These are phyloP conservation scores for Urosaurus nigricauda DNA, from an alignment of 2,797 vertebrate species.

Conservation along the genomic window DNA sequence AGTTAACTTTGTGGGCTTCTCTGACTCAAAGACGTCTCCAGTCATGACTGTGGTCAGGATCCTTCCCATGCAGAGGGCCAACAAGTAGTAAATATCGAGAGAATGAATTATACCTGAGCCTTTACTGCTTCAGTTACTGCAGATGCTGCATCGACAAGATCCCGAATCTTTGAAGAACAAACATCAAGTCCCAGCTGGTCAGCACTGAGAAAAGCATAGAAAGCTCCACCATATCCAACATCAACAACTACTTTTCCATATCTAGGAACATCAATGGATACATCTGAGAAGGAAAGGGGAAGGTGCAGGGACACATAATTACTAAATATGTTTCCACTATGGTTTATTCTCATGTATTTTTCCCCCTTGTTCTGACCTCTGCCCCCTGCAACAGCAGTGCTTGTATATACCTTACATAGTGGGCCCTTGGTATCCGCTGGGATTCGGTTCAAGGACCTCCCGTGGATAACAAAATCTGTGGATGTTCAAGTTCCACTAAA, in stretches of 20 bases:
- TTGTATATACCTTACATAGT: background rate
- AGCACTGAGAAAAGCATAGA: constrained; percentile 90
- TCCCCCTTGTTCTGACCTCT: background rate
- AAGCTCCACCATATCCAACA: constrained; percentile 92
- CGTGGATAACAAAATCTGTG: too few relatives aligned
- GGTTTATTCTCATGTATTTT: background rate
- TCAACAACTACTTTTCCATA: constrained; percentile 86
- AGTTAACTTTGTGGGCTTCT: background rate
- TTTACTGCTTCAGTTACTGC: constrained; percentile 88
- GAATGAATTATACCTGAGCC: constrained; percentile 81
- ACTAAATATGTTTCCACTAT: background rate
- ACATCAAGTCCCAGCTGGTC: constrained; percentile 88
- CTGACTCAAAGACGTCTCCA: background rate
- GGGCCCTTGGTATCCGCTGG: too few relatives aligned
- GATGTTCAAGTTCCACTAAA: too few relatives aligned
- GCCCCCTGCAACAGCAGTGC: background rate
- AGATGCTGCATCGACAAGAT: constrained; percentile 87
- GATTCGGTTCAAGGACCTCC: too few relatives aligned
- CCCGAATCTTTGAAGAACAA: constrained; percentile 83
- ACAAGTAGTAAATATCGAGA: background rate
- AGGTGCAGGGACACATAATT: background rate
- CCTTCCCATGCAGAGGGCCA: background rate
- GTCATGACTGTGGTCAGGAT: background rate
- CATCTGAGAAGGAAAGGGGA: constrained; percentile 77
- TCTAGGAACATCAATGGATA: constrained; percentile 82